These are phyloP conservation scores for Meloidogyne exigua DNA, from an alignment of 1,140 invertebrate genomes.

Conservation along the genomic window DNA sequence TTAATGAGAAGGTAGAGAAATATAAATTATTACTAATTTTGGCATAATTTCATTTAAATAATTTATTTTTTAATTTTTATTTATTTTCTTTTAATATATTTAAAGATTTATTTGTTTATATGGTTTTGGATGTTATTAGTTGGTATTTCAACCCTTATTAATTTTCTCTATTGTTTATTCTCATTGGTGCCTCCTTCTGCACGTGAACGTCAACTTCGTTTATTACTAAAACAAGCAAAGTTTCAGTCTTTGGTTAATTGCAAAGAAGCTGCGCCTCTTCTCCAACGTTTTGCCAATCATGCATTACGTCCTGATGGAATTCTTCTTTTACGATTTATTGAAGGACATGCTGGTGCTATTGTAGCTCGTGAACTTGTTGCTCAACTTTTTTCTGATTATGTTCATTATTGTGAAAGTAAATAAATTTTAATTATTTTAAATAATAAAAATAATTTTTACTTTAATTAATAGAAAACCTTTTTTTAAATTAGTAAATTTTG, in stretches of 20 bases:
- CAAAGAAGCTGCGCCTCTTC: constrained; percentile 30
- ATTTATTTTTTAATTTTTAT: constrained; percentile 60
- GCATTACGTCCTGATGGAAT: constrained; percentile 57
- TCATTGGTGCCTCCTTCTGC: constrained; percentile 34
- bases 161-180: constrained; percentile 57
- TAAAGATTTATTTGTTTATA: constrained; percentile 61
- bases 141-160: constrained; percentile 53
- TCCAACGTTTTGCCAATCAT: constrained; percentile 46
- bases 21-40: too few relatives aligned
- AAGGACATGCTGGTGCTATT: constrained; percentile 62
- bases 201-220: constrained; percentile 35
- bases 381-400: constrained; percentile 45
- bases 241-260: constrained; percentile 26
- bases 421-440: not conserved
- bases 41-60: too few relatives aligned
- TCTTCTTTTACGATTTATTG: constrained; percentile 60
- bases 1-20: constrained; percentile 8
- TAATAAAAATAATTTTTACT: not conserved
- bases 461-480: not conserved
- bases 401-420: constrained; percentile 28
- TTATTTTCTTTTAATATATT: constrained; percentile 55
- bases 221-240: constrained; percentile 42
- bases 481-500: not conserved
- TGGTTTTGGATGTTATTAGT: constrained; percentile 63
- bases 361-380: constrained; percentile 53